A percentile compares a stretch with the other conserved stretches of the same genome.
Conservation (phyloP, 1,140 invertebrate species). For the Plectus sambesii region DNA sequence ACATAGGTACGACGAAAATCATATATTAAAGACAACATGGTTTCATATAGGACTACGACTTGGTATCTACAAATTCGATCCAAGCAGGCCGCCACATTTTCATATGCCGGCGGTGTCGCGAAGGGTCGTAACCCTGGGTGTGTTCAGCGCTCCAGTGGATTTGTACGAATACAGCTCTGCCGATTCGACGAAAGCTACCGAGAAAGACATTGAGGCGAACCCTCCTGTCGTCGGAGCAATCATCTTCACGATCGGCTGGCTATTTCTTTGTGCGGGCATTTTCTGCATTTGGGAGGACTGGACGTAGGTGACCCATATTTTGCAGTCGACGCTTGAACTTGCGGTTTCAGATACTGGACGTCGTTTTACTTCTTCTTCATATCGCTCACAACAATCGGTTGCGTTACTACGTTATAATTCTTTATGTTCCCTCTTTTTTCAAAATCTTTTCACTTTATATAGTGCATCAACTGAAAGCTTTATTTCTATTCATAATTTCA, state of each 20-base stretch:
- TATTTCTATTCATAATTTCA: not conserved
- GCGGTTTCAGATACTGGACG: no score
- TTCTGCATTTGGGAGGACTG: slow-evolving; percentile 54
- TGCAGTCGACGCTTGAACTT: slow-evolving; percentile 38
- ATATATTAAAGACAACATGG: slow-evolving; percentile 5
- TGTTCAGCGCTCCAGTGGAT: slow-evolving; percentile 4
- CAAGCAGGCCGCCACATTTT: not conserved
- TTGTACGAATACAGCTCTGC: slow-evolving; percentile 8
- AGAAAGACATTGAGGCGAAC: slow-evolving; percentile 19
- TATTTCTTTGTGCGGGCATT: slow-evolving; percentile 30
- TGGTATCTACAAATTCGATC: slow-evolving; percentile 8
- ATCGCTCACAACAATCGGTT: slow-evolving; percentile 47
- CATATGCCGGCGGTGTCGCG: slow-evolving; percentile 1
- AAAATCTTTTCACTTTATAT: no score
- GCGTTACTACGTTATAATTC: not conserved
- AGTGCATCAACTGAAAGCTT: not conserved
- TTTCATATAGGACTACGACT: not conserved
- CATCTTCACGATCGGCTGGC: slow-evolving; percentile 23
- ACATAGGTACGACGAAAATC: slow-evolving; percentile 6
- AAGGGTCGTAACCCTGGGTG: slow-evolving; percentile 8
- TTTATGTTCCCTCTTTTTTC: no score
- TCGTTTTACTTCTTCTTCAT: slow-evolving; percentile 45
- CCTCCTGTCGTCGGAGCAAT: slow-evolving; percentile 28
- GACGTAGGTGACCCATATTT: slow-evolving; percentile 15
- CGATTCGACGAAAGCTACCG: slow-evolving; percentile 9